A percentile compares a stretch with the other conserved stretches of the same genome.
Conservation (phyloP, 2,113 vertebrate genomes). For the Oreocharis arfaki region DNA sequence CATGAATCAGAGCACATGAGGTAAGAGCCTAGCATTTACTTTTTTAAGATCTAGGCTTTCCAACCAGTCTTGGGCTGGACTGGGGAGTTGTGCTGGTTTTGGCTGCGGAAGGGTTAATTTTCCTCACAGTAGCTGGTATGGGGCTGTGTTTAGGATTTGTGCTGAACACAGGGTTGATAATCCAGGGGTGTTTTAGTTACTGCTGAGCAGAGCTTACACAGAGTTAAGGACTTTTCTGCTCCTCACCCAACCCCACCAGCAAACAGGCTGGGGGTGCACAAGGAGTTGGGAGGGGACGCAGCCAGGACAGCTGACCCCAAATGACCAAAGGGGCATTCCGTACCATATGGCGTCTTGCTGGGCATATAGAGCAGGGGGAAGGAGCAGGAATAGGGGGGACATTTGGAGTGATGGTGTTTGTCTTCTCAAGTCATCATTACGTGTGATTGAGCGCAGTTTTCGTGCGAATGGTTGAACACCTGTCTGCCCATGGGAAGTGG, state of each 20-base stretch:
- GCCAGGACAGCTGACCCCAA: not conserved
- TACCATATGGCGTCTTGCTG: not conserved
- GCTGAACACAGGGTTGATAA: not conserved
- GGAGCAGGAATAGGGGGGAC: not conserved
- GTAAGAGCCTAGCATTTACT: not conserved
- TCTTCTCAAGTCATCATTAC: not conserved
- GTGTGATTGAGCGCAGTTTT: not conserved
- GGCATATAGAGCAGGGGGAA: too few species aligned
- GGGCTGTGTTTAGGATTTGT: not conserved
- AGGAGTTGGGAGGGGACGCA: not conserved
- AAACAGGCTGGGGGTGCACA: not conserved
- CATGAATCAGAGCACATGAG: not conserved
- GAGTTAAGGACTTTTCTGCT: not conserved
- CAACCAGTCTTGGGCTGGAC: not conserved
- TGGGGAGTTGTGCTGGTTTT: not conserved
- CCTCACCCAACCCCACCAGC: not conserved
- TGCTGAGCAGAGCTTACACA: not conserved
- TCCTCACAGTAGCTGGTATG: not conserved
- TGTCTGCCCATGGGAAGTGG: not conserved
- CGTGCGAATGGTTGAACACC: not conserved
- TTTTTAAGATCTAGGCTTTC: not conserved
- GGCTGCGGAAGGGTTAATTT: not conserved
- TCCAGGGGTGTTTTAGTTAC: not conserved
- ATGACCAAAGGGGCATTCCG: not conserved
- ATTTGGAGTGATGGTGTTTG: fast-evolving